Evolutionary conservation across 2,797 vertebrate species (phyloP).

Genomic region (Taeniopygia guttata): DNA sequence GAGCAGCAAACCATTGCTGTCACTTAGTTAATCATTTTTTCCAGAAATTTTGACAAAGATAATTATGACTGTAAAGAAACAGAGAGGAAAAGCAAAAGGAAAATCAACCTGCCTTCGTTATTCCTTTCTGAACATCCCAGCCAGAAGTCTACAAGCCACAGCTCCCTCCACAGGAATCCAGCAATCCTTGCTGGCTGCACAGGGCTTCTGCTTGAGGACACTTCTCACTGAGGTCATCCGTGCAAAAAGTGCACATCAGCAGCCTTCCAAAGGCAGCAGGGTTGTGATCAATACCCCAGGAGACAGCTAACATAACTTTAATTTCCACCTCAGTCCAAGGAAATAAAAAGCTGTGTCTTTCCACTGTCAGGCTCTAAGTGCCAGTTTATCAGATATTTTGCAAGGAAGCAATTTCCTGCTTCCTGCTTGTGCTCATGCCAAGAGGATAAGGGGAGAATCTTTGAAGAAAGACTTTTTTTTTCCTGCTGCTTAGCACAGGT

Average conservation of each 20-base stretch:
- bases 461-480: not conserved
- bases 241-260: constrained; percentile 27
- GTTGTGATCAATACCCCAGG: constrained; percentile 21
- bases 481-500: not conserved
- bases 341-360: constrained; percentile 10
- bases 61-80: not conserved
- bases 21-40: not conserved
- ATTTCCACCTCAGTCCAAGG: constrained; percentile 16
- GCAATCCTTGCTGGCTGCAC: not conserved
- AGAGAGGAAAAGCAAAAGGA: not conserved
- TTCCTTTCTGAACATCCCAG: not conserved
- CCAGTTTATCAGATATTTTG: not conserved
- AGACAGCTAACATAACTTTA: constrained; percentile 25
- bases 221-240: not conserved
- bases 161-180: not conserved
- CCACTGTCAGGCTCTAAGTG: not conserved
- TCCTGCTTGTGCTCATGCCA: not conserved
- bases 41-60: not conserved
- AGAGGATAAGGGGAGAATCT: not conserved
- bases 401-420: not conserved
- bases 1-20: not conserved
- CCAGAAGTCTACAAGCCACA: not conserved
- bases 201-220: not conserved
- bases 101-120: not conserved
- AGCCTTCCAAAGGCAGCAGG: not conserved